Conservation (phyloP, 2,113 vertebrate species). For the Nesogale talazaci region DNA sequence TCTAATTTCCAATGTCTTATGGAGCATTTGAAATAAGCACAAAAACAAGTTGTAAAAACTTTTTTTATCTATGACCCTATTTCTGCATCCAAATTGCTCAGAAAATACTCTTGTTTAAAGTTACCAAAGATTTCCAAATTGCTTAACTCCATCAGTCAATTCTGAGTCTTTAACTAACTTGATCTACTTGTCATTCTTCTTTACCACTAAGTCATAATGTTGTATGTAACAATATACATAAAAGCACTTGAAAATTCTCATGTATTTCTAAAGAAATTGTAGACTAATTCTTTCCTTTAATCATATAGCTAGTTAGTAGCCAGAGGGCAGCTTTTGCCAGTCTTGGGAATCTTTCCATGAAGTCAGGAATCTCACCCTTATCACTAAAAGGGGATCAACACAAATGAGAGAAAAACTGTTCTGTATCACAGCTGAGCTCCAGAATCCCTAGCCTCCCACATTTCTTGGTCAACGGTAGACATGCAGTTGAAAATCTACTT, state of each 20-base stretch:
- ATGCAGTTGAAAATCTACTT: too few relatives aligned
- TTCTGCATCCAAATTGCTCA: conserved; percentile 35
- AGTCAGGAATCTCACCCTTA: conserved; percentile 33
- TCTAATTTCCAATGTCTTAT: not conserved
- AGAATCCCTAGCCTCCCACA: too few relatives aligned
- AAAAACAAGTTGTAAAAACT: not conserved
- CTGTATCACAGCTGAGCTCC: too few relatives aligned
- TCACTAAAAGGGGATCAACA: too few relatives aligned
- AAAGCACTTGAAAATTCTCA: conserved; percentile 27
- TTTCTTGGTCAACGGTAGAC: too few relatives aligned
- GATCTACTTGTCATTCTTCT: not conserved
- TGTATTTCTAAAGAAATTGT: not conserved
- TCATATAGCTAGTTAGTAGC: not conserved
- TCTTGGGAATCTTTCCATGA: not conserved
- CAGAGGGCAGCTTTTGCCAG: not conserved
- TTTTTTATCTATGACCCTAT: not conserved
- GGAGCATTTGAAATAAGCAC: conserved; percentile 19
- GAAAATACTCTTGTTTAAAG: conserved; percentile 21
- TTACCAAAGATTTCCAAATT: not conserved
- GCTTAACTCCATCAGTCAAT: conserved; percentile 1
- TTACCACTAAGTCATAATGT: not conserved
- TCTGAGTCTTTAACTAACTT: conserved; percentile 9
- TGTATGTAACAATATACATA: not conserved
- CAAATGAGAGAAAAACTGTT: too few relatives aligned
- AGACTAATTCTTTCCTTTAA: not conserved